Conservation (phyloP, 2,113 vertebrate species). For the Acrocephalus kingi region DNA sequence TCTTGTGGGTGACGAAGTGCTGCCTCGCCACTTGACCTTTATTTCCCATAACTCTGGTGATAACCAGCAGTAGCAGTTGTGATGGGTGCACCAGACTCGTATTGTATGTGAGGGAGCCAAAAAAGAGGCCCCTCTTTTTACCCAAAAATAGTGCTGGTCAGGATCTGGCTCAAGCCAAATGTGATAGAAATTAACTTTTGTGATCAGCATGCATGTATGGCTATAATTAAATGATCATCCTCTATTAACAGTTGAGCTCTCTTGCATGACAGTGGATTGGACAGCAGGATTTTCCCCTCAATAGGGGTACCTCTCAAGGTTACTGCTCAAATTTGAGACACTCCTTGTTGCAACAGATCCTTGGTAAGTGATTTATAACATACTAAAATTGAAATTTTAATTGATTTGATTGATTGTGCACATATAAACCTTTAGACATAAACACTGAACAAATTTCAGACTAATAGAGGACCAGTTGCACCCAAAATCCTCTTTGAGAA, state of each 20-base stretch:
- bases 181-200: not conserved
- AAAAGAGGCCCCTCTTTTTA: not conserved
- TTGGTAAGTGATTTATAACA: not conserved
- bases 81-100: not conserved
- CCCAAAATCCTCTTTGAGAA: not conserved
- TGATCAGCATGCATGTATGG: not conserved
- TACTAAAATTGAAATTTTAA: not conserved
- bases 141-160: not conserved
- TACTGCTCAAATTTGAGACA: not conserved
- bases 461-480: too few relatives aligned
- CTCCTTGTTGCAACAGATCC: not conserved
- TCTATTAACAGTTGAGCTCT: not conserved
- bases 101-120: not conserved
- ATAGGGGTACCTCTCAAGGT: not conserved
- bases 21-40: fast-evolving
- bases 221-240: not conserved
- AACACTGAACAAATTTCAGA: not conserved
- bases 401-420: not conserved
- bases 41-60: not conserved
- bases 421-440: not conserved
- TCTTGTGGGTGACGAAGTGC: fast-evolving
- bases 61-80: not conserved
- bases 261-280: not conserved
- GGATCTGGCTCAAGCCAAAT: not conserved
- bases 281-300: not conserved